These are phyloP conservation scores for Stratiomys singularior DNA, from an alignment of 2,888 invertebrate species.

Conservation along the genomic window DNA sequence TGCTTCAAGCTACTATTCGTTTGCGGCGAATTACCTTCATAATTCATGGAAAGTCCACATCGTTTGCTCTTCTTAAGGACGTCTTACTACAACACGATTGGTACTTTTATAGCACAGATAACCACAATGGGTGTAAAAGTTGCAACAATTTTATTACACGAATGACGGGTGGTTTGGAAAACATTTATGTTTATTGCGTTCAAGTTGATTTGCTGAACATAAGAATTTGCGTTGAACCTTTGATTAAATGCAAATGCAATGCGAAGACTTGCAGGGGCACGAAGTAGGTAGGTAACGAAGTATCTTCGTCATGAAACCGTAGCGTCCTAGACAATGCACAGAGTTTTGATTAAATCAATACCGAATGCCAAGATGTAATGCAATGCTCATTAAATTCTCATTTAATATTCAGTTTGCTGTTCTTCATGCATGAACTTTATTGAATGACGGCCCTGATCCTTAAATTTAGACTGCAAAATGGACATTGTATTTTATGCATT, in stretches of 20 bases:
- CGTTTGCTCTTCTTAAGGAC: neutral
- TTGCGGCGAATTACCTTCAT: neutral
- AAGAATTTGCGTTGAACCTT: neutral
- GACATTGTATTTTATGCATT: too few relatives aligned
- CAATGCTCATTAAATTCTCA: too few relatives aligned
- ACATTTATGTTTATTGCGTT: constrained; percentile 8
- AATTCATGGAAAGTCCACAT: neutral
- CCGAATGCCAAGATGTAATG: too few relatives aligned
- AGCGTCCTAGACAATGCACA: too few relatives aligned
- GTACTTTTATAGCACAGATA: constrained; percentile 2
- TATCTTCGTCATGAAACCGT: too few relatives aligned
- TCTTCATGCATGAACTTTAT: too few relatives aligned
- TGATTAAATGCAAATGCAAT: neutral
- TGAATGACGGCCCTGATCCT: too few relatives aligned
- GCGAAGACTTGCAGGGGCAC: too few relatives aligned
- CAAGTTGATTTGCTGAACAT: constrained; percentile 15
- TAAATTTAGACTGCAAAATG: too few relatives aligned
- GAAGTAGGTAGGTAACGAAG: too few relatives aligned
- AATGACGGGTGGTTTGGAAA: neutral
- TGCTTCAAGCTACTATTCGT: neutral
- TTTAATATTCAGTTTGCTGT: too few relatives aligned
- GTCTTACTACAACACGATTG: neutral
- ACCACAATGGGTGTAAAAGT: neutral
- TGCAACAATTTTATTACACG: neutral
- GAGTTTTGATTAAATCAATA: too few relatives aligned